Percentiles rank a stretch among this genome's conserved stretches.
Conservation (phyloP, 2,888 invertebrate genomes). For the Mamestra brassicae region DNA sequence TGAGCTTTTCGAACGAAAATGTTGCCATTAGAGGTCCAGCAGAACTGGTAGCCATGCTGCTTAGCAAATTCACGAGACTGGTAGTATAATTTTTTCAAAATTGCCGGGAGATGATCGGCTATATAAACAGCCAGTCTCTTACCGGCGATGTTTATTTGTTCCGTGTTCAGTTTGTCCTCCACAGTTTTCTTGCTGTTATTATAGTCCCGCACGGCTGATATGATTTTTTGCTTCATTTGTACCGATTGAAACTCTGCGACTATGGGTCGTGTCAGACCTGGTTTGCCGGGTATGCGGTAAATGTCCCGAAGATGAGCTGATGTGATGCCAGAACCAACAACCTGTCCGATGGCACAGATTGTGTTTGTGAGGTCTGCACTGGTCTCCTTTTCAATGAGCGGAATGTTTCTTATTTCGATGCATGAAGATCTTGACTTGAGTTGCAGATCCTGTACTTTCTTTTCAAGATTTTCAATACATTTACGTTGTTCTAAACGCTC, state of each 20-base stretch:
- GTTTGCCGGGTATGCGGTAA: constrained; percentile 2
- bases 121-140: constrained; percentile 4
- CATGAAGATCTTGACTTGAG: too few relatives aligned
- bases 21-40: constrained; percentile 1
- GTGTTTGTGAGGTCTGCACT: too few relatives aligned
- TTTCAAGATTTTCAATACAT: too few relatives aligned
- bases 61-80: background rate
- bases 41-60: background rate
- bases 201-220: background rate
- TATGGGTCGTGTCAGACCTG: background rate
- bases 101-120: background rate
- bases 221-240: too few relatives aligned
- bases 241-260: background rate
- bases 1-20: constrained; percentile 2
- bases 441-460: too few relatives aligned
- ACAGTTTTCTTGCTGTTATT: constrained; percentile 1
- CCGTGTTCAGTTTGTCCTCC: constrained; percentile 2
- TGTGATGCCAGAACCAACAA: too few relatives aligned
- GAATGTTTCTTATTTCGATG: too few relatives aligned
- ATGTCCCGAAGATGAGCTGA: background rate
- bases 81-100: constrained; percentile 1
- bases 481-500: too few relatives aligned
- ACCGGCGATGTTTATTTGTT: background rate
- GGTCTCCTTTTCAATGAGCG: background rate
- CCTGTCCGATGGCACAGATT: too few relatives aligned